phyloP scores from a whole-genome alignment of 1,140 invertebrate species.

The Drosophila truncata region DNA sequence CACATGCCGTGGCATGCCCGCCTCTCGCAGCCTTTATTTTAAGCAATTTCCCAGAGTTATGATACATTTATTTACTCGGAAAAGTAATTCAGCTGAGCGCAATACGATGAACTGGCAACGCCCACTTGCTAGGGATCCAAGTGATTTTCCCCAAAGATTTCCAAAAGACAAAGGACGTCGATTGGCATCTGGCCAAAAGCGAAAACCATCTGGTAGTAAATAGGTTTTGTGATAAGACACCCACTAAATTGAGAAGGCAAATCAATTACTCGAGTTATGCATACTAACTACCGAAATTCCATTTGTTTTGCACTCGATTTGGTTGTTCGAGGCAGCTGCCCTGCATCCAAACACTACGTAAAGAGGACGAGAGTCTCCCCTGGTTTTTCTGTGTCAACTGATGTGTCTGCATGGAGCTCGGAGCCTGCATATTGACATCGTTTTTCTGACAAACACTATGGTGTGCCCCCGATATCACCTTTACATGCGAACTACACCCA shows the following conservation, averaged over 20 bases:
- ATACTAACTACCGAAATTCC: slow-evolving; percentile 27
- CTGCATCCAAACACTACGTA: slow-evolving; percentile 34
- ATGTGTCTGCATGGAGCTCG: slow-evolving; percentile 38
- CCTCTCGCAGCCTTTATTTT: slow-evolving; percentile 35
- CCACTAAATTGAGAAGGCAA: slow-evolving; percentile 10
- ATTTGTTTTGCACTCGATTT: slow-evolving; percentile 12
- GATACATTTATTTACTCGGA: slow-evolving; percentile 52
- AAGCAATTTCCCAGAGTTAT: slow-evolving; percentile 37
- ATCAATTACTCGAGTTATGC: slow-evolving; percentile 38
- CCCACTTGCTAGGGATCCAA: slow-evolving; percentile 25
- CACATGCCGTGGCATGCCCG: slow-evolving; percentile 38
- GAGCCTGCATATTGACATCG: slow-evolving; percentile 70
- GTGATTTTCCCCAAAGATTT: slow-evolving; percentile 10
- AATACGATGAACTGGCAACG: slow-evolving; percentile 43
- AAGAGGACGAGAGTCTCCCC: slow-evolving; percentile 14
- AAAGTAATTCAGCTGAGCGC: slow-evolving; percentile 42
- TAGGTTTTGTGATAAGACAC: slow-evolving; percentile 12
- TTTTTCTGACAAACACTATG: slow-evolving; percentile 72
- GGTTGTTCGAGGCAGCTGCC: slow-evolving; percentile 46
- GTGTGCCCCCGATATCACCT: slow-evolving; percentile 36
- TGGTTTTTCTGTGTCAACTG: slow-evolving; percentile 70
- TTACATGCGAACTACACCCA: slow-evolving; percentile 27
- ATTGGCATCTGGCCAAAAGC: slow-evolving; percentile 19
- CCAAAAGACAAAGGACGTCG: not conserved
- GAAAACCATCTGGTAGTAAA: slow-evolving; percentile 6